These are phyloP conservation scores for Stegana nigrithorax DNA, from an alignment of 2,888 invertebrate species.

Conservation along the genomic window DNA sequence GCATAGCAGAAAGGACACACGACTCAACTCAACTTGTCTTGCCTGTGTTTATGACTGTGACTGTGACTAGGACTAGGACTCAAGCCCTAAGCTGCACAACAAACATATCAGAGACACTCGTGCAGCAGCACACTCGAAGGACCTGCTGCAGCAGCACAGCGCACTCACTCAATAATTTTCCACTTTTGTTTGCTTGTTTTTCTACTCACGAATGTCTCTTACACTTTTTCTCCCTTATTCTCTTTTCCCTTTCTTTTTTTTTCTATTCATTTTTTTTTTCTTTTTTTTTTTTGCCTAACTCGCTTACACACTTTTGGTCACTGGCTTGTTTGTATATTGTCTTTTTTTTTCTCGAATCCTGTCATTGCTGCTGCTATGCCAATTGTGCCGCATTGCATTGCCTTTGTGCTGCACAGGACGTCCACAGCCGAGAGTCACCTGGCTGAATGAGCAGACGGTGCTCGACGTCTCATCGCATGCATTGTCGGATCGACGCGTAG, in stretches of 20 bases:
- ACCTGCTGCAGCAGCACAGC: constrained; percentile 16
- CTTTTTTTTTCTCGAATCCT: not conserved
- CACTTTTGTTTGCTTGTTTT: constrained; percentile 27
- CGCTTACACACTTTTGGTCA: not conserved
- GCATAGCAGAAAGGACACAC: too few species aligned
- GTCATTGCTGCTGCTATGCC: not conserved
- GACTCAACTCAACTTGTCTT: constrained; percentile 19
- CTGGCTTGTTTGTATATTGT: not conserved
- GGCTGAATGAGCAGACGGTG: constrained; percentile 76
- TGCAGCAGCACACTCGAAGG: constrained; percentile 20
- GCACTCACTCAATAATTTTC: constrained; percentile 48
- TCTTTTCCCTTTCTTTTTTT: too few species aligned
- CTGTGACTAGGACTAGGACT: not conserved
- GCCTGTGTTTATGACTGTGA: too few species aligned
- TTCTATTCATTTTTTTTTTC: too few species aligned
- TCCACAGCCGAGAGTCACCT: constrained; percentile 75
- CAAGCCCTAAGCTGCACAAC: constrained; percentile 45
- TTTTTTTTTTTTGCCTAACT: too few species aligned
- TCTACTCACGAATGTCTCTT: too few species aligned
- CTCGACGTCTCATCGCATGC: constrained; percentile 74
- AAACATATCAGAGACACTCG: constrained; percentile 60
- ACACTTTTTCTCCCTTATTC: too few species aligned
- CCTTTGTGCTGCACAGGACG: constrained; percentile 70
- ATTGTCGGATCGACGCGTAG: constrained; percentile 74
- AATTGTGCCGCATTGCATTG: not conserved